Conservation (phyloP, 2,888 invertebrate species). For the Aphodius granarius region DNA sequence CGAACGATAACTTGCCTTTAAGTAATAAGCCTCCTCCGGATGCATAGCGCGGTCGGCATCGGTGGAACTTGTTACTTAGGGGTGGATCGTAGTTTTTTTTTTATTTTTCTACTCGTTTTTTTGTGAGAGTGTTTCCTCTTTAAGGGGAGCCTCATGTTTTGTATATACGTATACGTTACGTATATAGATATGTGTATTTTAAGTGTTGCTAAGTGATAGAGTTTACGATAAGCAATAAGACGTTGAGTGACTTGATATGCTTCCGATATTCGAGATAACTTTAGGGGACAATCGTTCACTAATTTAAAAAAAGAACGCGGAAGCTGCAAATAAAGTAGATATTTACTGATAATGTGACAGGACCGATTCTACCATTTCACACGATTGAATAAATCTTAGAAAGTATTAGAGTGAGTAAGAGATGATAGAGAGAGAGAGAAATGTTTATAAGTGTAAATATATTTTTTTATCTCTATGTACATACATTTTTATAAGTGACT, state of each 20-base stretch:
- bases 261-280: not conserved
- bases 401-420: constrained; percentile 13
- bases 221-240: not conserved
- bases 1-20: constrained; percentile 32
- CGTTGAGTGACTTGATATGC: not conserved
- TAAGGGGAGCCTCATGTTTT: constrained; percentile 8
- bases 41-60: constrained; percentile 33
- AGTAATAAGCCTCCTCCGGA: constrained; percentile 35
- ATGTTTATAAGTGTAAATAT: constrained; percentile 27
- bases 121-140: no score
- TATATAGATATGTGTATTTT: not conserved
- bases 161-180: constrained; percentile 3
- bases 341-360: no score
- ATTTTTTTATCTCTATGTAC: constrained; percentile 30
- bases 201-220: constrained; percentile 18
- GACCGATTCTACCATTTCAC: no score
- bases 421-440: not conserved
- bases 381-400: no score
- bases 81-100: not conserved
- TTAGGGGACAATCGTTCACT: constrained; percentile 5
- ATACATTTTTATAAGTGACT: constrained; percentile 26
- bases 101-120: not conserved
- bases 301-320: not conserved
- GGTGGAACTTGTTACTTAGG: constrained; percentile 14
- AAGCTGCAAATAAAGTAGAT: not conserved